phyloP scores from a whole-genome alignment of 2,888 invertebrate genomes.

The Drosophila prolongata region DNA sequence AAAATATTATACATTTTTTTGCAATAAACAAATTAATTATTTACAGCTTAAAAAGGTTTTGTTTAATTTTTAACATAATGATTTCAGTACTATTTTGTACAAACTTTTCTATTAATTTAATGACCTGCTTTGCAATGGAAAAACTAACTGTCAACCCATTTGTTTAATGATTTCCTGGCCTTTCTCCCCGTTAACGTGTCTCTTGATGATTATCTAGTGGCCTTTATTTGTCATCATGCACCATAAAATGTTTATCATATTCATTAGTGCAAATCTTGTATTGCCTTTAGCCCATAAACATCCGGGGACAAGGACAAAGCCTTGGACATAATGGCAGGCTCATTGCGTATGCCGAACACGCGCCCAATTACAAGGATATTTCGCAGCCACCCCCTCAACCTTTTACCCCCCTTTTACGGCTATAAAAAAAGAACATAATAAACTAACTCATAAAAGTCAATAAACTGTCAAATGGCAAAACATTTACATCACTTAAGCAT shows the following conservation, averaged over 20 bases:
- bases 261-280: constrained; percentile 38
- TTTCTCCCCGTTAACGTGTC: constrained; percentile 11
- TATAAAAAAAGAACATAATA: constrained; percentile 53
- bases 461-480: constrained; percentile 69
- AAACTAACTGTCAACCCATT: constrained; percentile 13
- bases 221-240: constrained; percentile 16
- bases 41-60: too few species aligned
- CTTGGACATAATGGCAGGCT: constrained; percentile 5
- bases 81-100: too few species aligned
- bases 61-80: too few species aligned
- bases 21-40: too few species aligned
- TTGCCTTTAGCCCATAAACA: constrained; percentile 35
- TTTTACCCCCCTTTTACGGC: constrained; percentile 11
- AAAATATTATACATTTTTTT: neutral
- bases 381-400: constrained; percentile 10
- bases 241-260: constrained; percentile 43
- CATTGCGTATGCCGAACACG: constrained; percentile 37
- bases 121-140: neutral
- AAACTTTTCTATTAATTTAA: neutral
- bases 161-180: constrained; percentile 8
- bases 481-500: constrained; percentile 66
- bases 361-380: constrained; percentile 44
- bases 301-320: constrained; percentile 3
- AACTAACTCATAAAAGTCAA: constrained; percentile 73
- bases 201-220: constrained; percentile 22